Conservation (phyloP, 2,888 invertebrate species). For the Folsomia candida region DNA sequence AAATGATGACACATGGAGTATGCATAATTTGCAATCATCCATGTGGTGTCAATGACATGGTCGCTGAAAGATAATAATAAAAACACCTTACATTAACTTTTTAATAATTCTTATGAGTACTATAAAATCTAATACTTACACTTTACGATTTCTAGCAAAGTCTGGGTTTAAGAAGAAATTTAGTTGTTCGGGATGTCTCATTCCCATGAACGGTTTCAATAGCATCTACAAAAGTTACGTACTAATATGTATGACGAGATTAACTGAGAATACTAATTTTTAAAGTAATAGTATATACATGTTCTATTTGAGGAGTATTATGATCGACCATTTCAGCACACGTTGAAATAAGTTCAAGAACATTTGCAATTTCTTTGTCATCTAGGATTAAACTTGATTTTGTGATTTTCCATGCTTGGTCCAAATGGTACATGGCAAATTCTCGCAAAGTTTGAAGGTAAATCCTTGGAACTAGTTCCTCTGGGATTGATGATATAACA, state of each 20-base stretch:
- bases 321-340: not conserved
- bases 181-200: not conserved
- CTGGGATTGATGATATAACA: not conserved
- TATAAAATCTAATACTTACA: not conserved
- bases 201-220: not conserved
- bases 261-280: not conserved
- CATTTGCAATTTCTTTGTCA: not conserved
- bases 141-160: not conserved
- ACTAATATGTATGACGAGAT: too few relatives aligned
- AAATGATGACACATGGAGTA: not conserved
- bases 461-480: not conserved
- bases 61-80: too few relatives aligned
- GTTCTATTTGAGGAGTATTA: not conserved
- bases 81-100: too few relatives aligned
- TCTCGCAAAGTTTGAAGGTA: not conserved
- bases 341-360: not conserved
- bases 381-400: not conserved
- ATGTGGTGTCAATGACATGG: not conserved
- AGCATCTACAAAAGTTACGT: not conserved
- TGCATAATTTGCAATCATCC: constrained; percentile 2
- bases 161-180: not conserved
- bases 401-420: not conserved
- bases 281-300: not conserved
- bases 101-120: not conserved
- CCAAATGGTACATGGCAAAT: constrained; percentile 2